A percentile compares a stretch with the other conserved stretches of the same genome.
Evolutionary conservation across 2,113 vertebrate species (phyloP).

Genomic region (Xiphias gladius): DNA sequence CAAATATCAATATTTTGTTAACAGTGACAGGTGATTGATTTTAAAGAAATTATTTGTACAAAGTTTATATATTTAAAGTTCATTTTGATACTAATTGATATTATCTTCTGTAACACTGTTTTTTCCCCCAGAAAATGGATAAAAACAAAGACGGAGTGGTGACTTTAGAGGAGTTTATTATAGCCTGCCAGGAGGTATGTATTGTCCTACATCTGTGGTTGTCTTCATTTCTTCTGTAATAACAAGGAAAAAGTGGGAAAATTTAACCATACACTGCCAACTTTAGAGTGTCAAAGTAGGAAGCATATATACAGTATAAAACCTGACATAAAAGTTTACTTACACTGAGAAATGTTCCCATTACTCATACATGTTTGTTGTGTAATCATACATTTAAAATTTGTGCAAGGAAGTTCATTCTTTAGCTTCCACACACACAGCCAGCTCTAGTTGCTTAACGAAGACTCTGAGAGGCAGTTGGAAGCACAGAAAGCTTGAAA

Average conservation of each 20-base stretch:
- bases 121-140: constrained; percentile 97
- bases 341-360: background rate
- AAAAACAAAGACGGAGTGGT: constrained; percentile 99
- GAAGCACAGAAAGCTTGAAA: too few relatives aligned
- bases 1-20: background rate
- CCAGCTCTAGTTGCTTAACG: too few relatives aligned
- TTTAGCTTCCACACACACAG: background rate
- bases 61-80: background rate
- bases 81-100: background rate
- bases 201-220: background rate
- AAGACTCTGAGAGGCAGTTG: too few relatives aligned
- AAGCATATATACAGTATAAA: background rate
- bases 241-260: background rate
- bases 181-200: constrained; percentile 96
- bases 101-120: background rate
- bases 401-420: background rate
- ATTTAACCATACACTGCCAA: background rate
- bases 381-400: background rate
- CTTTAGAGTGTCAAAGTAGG: background rate
- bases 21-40: background rate
- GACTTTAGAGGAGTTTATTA: constrained; percentile 95
- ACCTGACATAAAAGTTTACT: background rate
- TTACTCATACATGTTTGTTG: background rate
- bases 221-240: background rate
- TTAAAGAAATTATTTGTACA: background rate